These are phyloP conservation scores for Enteromius unitaeniatus DNA, from an alignment of 2,797 vertebrate genomes.

Conservation along the genomic window DNA sequence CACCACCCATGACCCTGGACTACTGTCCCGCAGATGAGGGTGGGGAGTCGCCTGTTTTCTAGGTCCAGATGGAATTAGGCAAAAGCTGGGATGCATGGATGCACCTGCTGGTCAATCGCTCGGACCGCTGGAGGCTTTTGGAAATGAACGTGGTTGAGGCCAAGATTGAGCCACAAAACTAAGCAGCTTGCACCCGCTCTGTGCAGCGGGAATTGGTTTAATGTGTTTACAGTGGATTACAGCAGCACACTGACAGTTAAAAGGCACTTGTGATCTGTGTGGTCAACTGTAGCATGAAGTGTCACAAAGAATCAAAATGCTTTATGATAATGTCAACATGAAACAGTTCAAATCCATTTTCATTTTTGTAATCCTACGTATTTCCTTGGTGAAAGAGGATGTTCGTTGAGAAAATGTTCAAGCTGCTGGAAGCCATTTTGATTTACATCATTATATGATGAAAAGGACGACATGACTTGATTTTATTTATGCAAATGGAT, in stretches of 20 bases:
- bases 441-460: not conserved
- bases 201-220: conserved; percentile 69
- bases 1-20: conserved; percentile 70
- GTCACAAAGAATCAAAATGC: conserved; percentile 45
- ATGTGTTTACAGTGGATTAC: conserved; percentile 78
- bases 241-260: conserved; percentile 71
- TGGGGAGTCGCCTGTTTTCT: conserved; percentile 24
- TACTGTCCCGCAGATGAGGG: not conserved
- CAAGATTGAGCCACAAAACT: conserved; percentile 56
- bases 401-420: not conserved
- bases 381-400: not conserved
- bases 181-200: conserved; percentile 66
- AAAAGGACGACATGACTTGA: not conserved
- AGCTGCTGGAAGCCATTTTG: not conserved
- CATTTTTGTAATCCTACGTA: not conserved
- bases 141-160: conserved; percentile 26
- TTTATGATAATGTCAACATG: not conserved
- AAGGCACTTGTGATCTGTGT: conserved; percentile 66
- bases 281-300: conserved; percentile 73
- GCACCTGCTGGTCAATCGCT: conserved; percentile 57
- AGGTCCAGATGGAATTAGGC: conserved; percentile 34
- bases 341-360: not conserved
- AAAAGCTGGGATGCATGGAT: conserved; percentile 66
- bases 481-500: not conserved
- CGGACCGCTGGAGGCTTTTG: conserved; percentile 41